A percentile compares a stretch with the other conserved stretches of the same genome.
Conservation (phyloP, 1,140 invertebrate species). For the Chrysoperla carnea region DNA sequence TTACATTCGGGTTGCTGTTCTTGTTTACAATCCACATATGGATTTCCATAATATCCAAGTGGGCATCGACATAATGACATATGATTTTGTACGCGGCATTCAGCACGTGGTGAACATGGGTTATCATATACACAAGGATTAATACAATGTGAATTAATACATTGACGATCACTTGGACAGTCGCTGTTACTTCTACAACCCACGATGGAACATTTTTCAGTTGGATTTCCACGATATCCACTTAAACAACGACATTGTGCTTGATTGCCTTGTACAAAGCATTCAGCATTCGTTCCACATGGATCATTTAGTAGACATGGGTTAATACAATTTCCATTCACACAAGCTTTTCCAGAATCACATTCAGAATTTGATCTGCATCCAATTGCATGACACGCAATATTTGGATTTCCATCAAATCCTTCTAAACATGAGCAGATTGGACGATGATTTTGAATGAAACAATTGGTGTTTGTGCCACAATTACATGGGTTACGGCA, state of each 20-base stretch:
- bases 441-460: slow-evolving; percentile 64
- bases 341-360: slow-evolving; percentile 55
- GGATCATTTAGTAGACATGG: slow-evolving; percentile 59
- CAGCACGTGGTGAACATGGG: slow-evolving; percentile 55
- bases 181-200: slow-evolving; percentile 81
- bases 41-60: slow-evolving; percentile 49
- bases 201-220: slow-evolving; percentile 53
- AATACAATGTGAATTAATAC: slow-evolving; percentile 70
- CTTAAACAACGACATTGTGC: slow-evolving; percentile 62
- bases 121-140: slow-evolving; percentile 67
- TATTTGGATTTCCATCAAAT: slow-evolving; percentile 70
- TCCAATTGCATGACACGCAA: slow-evolving; percentile 55
- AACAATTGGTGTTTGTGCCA: slow-evolving; percentile 66
- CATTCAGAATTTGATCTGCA: slow-evolving; percentile 67
- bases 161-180: slow-evolving; percentile 67
- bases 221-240: slow-evolving; percentile 67
- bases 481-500: slow-evolving; percentile 79
- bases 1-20: slow-evolving; percentile 58
- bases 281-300: slow-evolving; percentile 74
- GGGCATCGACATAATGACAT: slow-evolving; percentile 69
- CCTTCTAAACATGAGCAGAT: slow-evolving; percentile 69
- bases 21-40: slow-evolving; percentile 56
- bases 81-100: slow-evolving; percentile 67
- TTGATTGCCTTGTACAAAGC: slow-evolving; percentile 51
- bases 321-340: slow-evolving; percentile 69